Base-by-base conservation (phyloP, 2,888 invertebrate species). In the Lacanobia wlatinum region DNA sequence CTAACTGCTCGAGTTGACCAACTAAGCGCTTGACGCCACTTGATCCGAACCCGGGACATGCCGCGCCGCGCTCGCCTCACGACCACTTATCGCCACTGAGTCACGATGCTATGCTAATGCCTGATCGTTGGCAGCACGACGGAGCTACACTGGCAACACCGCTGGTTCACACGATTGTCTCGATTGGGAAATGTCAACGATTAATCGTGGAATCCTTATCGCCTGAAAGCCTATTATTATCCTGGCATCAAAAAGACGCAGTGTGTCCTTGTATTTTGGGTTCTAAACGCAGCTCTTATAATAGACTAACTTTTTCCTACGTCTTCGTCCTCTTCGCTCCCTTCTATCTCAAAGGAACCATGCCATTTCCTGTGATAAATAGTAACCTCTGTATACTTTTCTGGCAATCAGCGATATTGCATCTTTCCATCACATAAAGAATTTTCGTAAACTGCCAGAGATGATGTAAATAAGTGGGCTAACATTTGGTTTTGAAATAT, bases 101-200 rank as follows among this genome's bases (percentile, higher is more conserved):
- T 66, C 76, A 80, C 73, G 69, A 58, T 38, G 55, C 65, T 55
- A 66, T 73, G 82, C 52, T 81, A 77, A 80, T 81, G 59, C 3
- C 53, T 28, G 50, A n/a, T 50, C n/a, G 59, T 59, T 59, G 59
- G 23, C 48, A 50, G 48, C 67, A 68, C 71, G 76, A 71, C 1
- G 18, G 43, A 21, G 60, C 23, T 14, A 55, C 14, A 18, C 55
- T 1, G 53, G 18, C 67, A 34, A 61, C 58, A 16, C 1, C 38
- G 63, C n/a, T 12, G 7, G 21, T 73, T 72, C 62, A 62, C 78
- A 60, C 82, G 43, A 46, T 59, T 38, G 60, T 65, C 5, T 43
- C 48, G 6, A 9, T 78, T 78, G 64, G 5, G 64, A 72, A 78
- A 72, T 50, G 38, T 65, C 78, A 61, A 16, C 59, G 21, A 59